These are phyloP conservation scores for Hippoglossus stenolepis DNA, from an alignment of 2,113 vertebrate species.

Conservation along the genomic window DNA sequence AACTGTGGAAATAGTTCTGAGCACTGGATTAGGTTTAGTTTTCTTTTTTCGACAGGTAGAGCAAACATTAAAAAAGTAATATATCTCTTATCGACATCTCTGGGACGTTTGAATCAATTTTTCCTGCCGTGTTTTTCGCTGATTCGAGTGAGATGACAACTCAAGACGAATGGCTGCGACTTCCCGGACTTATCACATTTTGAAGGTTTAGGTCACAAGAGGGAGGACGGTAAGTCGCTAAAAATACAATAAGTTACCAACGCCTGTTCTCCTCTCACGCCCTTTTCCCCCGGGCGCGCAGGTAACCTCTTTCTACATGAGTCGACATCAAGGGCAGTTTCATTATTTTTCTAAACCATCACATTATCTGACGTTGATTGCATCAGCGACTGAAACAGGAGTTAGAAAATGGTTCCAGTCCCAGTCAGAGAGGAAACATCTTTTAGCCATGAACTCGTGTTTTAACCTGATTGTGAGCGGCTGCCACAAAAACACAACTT, in stretches of 20 bases:
- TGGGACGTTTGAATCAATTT: background rate
- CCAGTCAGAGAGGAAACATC: slow-evolving; percentile 4
- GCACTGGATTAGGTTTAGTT: too few species aligned
- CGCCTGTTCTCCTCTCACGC: background rate
- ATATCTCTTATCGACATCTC: background rate
- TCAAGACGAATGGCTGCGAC: background rate
- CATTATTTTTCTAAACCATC: slow-evolving; percentile 11
- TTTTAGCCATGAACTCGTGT: background rate
- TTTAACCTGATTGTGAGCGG: background rate
- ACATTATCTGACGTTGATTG: background rate
- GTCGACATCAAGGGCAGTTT: slow-evolving; percentile 10
- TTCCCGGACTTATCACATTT: background rate
- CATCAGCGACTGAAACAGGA: background rate
- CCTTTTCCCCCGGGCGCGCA: background rate
- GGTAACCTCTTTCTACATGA: background rate
- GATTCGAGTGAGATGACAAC: background rate
- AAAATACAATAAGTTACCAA: background rate
- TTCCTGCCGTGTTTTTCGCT: background rate
- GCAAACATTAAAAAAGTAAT: background rate
- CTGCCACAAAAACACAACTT: background rate
- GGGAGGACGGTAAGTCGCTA: background rate
- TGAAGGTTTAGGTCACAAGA: background rate
- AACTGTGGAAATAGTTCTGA: too few species aligned
- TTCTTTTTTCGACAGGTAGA: background rate
- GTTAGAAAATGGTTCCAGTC: background rate